Percentiles rank a stretch among this genome's conserved stretches.
Evolutionary conservation across 2,888 invertebrate species (phyloP).

Genomic region (Cheilosia vulpina): DNA sequence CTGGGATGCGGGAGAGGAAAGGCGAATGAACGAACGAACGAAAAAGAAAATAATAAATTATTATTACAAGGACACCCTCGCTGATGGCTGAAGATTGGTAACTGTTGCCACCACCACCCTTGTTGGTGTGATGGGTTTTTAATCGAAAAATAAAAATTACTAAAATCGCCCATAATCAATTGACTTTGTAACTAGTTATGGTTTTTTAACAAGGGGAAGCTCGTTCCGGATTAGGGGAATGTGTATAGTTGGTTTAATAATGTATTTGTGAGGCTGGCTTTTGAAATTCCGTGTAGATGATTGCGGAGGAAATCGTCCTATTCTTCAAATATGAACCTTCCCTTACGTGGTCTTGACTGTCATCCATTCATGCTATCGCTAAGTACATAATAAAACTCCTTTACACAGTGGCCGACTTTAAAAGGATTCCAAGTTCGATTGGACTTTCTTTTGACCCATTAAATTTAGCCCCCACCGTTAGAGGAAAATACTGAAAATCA

Average conservation of each 20-base stretch:
- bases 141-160: slow-evolving; percentile 75
- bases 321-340: no score
- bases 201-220: slow-evolving; percentile 51
- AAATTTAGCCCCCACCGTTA: slow-evolving; percentile 14
- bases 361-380: no score
- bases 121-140: slow-evolving; percentile 66
- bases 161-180: slow-evolving; percentile 71
- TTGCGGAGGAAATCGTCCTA: no score
- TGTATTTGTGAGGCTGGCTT: no score
- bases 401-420: background rate
- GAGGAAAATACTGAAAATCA: slow-evolving; percentile 6
- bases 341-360: no score
- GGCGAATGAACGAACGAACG: slow-evolving; percentile 39
- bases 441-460: slow-evolving; percentile 51
- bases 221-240: background rate
- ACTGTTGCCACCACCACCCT: slow-evolving; percentile 56
- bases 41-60: slow-evolving; percentile 71
- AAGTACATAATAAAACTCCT: background rate
- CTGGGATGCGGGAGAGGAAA: slow-evolving; percentile 35
- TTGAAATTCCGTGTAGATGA: no score
- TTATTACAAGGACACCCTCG: slow-evolving; percentile 64
- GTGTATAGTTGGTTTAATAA: background rate
- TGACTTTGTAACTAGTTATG: slow-evolving; percentile 58
- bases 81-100: slow-evolving; percentile 6
- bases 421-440: slow-evolving; percentile 45